Conservation (phyloP, 2,888 invertebrate genomes). For the Teinopalpus imperialis region DNA sequence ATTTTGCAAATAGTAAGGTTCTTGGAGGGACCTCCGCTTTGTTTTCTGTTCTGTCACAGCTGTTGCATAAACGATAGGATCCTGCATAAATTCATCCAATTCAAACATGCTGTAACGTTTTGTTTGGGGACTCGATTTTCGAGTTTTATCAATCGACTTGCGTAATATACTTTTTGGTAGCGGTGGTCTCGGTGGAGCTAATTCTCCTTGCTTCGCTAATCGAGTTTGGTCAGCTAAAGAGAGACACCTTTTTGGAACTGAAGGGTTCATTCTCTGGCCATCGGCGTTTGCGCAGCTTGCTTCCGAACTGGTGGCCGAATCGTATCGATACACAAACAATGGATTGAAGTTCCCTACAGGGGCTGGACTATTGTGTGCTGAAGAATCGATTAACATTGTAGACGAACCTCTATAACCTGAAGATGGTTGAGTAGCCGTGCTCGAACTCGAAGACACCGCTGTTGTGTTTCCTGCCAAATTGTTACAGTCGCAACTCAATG, state of each 20-base stretch:
- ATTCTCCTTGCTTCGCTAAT: conserved; percentile 68
- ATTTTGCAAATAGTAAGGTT: conserved; percentile 85
- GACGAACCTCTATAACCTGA: conserved; percentile 94
- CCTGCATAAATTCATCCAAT: conserved; percentile 82
- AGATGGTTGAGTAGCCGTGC: conserved; percentile 90
- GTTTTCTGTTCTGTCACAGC: conserved; percentile 75
- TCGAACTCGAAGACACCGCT: conserved; percentile 85
- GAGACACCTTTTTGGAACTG: conserved; percentile 86
- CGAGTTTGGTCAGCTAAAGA: conserved; percentile 81
- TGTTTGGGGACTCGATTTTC: conserved; percentile 72
- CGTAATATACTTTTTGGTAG: conserved; percentile 87
- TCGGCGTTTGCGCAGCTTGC: conserved; percentile 85
- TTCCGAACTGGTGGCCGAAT: conserved; percentile 88
- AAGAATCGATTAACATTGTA: conserved; percentile 89
- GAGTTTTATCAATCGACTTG: conserved; percentile 82
- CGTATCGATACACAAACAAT: conserved; percentile 91
- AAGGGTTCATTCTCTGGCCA: conserved; percentile 71
- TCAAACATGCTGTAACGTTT: conserved; percentile 93
- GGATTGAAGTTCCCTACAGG: conserved; percentile 84
- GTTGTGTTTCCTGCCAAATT: conserved; percentile 79
- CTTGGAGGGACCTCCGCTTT: conserved; percentile 89
- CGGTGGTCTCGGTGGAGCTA: conserved; percentile 86
- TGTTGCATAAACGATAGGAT: conserved; percentile 68
- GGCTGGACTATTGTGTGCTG: conserved; percentile 86
- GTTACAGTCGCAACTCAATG: conserved; percentile 83